Base-by-base conservation (phyloP, 2,113 vertebrate genomes). In the Percina caprodes region DNA sequence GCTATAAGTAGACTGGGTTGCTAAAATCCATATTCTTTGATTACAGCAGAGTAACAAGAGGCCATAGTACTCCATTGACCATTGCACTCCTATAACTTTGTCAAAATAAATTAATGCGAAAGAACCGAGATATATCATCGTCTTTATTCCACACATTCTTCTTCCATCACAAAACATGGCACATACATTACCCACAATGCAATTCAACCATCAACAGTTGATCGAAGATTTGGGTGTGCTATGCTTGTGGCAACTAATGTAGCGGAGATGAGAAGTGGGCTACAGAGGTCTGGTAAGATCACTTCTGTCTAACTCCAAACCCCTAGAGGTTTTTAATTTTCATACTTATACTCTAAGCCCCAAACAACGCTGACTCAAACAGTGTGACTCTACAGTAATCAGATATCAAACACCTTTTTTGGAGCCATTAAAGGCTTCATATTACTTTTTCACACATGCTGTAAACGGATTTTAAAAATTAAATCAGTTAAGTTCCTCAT, bases 1-100 rank as follows among this genome's bases (percentile, higher is more conserved):
- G 23, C 52, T 39, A 46, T 2, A 26, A 23, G 49, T 8, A 59
- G 9, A 15, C 6, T 19, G 54, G 12, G 51, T 13, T 33, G 51
- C 19, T 24, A 3, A 7, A 16, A 73, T 42, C 51, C 39, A 80
- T 26, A 51, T 42, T 26, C 42, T 60, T 30, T 56, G 68, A 42
- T 56, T 70, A 56, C 68, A 70, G 68, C 33, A 45, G 30, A 52
- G 35, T 42, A 24, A 56, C 68, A 56, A 23, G 30, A 54, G 24
- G 66, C 11, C 26, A 58, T 14, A 51, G 3, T 6, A 10, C 33
- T 69, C 48, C 6, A 48, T 54, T 33, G 14, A 69, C 49, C 18
- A 54, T 33, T 51, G 19, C 16, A 68, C 24, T 21, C 6, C 5
- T 19, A 51, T 33, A 30, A 66, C 63, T 19, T 48, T 19, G 63